phyloP scores from a whole-genome alignment of 2,113 vertebrate genomes.

The Struthio camelus region DNA sequence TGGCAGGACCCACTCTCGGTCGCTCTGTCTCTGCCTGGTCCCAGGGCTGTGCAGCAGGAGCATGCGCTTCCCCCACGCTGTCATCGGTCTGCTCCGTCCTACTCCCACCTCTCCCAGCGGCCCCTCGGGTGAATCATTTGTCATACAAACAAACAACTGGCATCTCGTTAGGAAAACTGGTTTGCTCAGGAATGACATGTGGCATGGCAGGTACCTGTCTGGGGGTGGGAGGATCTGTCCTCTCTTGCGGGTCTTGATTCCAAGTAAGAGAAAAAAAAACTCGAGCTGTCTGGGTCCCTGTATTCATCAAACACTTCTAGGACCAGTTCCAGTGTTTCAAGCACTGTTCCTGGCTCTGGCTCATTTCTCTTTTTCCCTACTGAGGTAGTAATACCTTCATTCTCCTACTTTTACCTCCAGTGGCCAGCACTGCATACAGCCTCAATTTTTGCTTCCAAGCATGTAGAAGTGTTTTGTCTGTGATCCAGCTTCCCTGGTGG shows the following conservation, averaged over 20 bases:
- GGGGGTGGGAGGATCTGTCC: neutral
- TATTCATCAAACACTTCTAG: neutral
- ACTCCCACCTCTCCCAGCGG: neutral
- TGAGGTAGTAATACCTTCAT: slow-evolving; percentile 2
- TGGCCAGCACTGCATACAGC: neutral
- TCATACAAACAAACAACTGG: neutral
- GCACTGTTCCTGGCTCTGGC: neutral
- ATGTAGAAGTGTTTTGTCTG: neutral
- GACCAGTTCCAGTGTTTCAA: neutral
- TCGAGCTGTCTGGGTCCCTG: neutral
- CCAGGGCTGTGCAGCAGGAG: neutral
- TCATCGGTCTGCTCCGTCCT: rapidly evolving
- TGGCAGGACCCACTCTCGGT: neutral
- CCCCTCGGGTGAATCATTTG: neutral
- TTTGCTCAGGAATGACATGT: neutral
- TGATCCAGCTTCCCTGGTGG: neutral
- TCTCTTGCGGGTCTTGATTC: neutral
- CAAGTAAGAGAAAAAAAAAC: neutral
- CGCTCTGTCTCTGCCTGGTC: neutral
- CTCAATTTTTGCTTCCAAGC: neutral
- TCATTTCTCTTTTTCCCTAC: neutral
- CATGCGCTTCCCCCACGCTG: neutral
- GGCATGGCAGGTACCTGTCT: neutral
- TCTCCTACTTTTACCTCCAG: neutral
- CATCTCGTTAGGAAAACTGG: neutral